Conservation (phyloP, 2,797 vertebrate genomes). For the Cyclopterus lumpus region DNA sequence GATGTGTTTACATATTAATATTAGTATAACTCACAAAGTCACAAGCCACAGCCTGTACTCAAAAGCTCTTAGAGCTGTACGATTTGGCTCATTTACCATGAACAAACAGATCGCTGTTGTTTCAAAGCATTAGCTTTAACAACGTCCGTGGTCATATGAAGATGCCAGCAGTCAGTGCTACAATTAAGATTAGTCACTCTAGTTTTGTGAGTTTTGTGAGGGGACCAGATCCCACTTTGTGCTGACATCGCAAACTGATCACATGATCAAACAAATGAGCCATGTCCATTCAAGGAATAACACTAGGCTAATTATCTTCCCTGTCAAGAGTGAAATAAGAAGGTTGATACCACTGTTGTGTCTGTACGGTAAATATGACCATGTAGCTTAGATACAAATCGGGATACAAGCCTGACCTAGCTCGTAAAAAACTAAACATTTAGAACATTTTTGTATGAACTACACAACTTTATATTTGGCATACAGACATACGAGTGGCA, state of each 20-base stretch:
- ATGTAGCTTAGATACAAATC: not conserved
- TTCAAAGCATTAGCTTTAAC: not conserved
- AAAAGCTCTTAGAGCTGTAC: not conserved
- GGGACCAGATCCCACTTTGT: not conserved
- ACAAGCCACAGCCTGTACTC: not conserved
- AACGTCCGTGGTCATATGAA: not conserved
- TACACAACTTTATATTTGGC: not conserved
- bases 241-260: not conserved
- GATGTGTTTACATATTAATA: constrained; percentile 20
- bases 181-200: not conserved
- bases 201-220: not conserved
- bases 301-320: not conserved
- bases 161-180: not conserved
- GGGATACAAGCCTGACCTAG: not conserved
- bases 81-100: not conserved
- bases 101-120: not conserved
- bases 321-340: not conserved
- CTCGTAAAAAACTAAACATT: too few species aligned
- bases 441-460: not conserved
- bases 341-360: not conserved
- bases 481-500: not conserved
- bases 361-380: not conserved
- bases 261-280: not conserved
- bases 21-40: constrained; percentile 1
- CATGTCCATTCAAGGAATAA: not conserved